A percentile compares a stretch with the other conserved stretches of the same genome.
Conservation (phyloP, 2,797 vertebrate species). For the Stomatorhinus walkeri region DNA sequence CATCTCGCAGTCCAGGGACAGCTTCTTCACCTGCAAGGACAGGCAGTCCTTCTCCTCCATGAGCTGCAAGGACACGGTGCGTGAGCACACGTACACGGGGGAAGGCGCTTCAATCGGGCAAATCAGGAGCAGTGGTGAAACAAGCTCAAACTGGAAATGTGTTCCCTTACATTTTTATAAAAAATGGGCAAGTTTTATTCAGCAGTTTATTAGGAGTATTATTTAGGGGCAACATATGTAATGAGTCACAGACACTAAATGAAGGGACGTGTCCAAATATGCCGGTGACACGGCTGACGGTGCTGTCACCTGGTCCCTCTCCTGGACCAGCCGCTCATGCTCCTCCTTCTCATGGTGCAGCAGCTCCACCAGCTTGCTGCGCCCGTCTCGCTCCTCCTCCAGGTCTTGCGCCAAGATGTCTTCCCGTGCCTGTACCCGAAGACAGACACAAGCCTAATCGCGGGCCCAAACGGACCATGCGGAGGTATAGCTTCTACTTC, state of each 20-base stretch:
- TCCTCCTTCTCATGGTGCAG: conserved; percentile 63
- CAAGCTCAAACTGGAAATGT: background rate
- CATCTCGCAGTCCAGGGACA: conserved; percentile 69
- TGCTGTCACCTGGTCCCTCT: conserved; percentile 60
- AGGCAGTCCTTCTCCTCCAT: conserved; percentile 69
- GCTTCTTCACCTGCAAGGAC: conserved; percentile 63
- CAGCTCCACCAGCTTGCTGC: conserved; percentile 66
- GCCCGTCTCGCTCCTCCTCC: conserved; percentile 65
- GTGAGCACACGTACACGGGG: background rate
- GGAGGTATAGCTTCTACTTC: background rate
- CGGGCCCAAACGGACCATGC: background rate
- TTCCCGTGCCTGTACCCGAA: conserved; percentile 56
- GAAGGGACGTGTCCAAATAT: background rate
- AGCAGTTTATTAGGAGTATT: background rate
- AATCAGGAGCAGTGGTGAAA: background rate
- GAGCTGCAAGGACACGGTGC: conserved; percentile 47
- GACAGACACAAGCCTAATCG: background rate
- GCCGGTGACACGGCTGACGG: background rate
- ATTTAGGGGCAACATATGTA: background rate
- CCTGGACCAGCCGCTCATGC: conserved; percentile 53
- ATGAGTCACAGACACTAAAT: background rate
- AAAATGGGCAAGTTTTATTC: background rate
- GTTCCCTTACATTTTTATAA: background rate
- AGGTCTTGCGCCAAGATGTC: conserved; percentile 75
- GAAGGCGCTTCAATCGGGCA: background rate